Evolutionary conservation across 64 coral and sea anemone species (phyloP).

Genomic region (Pocillopora verrucosa): DNA sequence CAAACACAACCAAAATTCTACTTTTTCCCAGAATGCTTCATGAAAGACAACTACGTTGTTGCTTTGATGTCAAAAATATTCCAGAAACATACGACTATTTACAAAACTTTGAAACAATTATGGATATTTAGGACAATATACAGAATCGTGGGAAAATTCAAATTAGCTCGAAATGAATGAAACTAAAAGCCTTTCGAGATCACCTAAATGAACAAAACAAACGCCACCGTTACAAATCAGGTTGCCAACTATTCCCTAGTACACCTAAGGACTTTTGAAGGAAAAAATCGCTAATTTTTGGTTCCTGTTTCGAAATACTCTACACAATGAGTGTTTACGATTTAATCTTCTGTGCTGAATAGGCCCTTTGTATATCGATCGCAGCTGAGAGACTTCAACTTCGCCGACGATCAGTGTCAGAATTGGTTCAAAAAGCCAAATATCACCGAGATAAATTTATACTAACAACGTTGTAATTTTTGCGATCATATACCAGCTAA

Average conservation of each 20-base stretch:
- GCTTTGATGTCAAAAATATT: neutral
- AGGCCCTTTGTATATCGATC: slow-evolving; percentile 29
- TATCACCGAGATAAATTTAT: neutral
- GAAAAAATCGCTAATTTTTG: neutral
- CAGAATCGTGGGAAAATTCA: neutral
- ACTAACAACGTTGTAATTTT: neutral
- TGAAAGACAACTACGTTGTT: neutral
- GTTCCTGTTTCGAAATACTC: slow-evolving; percentile 12
- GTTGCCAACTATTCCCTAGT: neutral
- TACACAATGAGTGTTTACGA: slow-evolving; percentile 39
- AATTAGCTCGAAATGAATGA: neutral
- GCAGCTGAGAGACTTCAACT: neutral
- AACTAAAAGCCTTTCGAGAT: neutral
- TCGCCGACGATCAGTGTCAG: neutral
- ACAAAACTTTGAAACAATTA: neutral
- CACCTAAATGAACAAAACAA: too few species aligned
- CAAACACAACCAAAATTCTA: neutral
- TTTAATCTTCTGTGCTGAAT: slow-evolving; percentile 26
- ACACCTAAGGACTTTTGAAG: neutral
- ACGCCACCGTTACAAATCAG: neutral
- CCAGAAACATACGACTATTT: neutral
- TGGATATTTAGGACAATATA: neutral
- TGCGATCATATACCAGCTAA: neutral
- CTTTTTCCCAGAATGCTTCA: too few species aligned
- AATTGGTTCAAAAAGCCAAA: neutral